Evolutionary conservation across 2,113 vertebrate species (phyloP), one percentile per base, ranked within the genome.

Genomic region (Talpa occidentalis): DNA sequence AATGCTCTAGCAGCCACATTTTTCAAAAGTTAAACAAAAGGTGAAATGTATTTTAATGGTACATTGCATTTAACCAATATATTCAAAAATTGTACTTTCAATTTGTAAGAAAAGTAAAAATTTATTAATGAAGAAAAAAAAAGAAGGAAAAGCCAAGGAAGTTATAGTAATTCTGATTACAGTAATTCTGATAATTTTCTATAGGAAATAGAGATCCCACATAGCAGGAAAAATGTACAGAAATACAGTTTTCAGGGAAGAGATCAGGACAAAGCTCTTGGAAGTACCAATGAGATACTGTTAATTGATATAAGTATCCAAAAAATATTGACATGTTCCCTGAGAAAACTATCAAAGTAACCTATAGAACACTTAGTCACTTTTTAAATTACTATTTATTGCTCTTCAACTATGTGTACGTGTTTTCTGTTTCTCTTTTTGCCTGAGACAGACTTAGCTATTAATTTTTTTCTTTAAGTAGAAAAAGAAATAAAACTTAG

Each of bases 371-470:
- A 76, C 16, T 24, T 49, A 42, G 49, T 88, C 28, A 76, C 44
- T 84, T 67, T 59, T 59, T 14, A 19, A 80, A 70, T 76, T 30
- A 80, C 28, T 84, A 88, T 66, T 93, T 91, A 85, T 7, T 60
- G 59, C 54, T 7, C 7, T 91, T 88, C 42, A 72, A 10, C 91
- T 81, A 77, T 60, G 10, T 64, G 32, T 35, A 74, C 28, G 42
- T 60, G 72, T 93, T 73, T 93, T 73, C 37, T 77, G 5, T 44
- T 79, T 90, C 44, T 67, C 42, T 76, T 89, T 91, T 86, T 49
- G 22, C 47, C 26, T 73, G 54, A 86, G 70, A 35, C 64, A 79
- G 35, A 79, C 10, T 85, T 93, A 90, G 47, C 30, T 92, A 59
- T 56, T 47, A 47, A 52, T 14, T 79, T 86, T 54, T 35, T 49